Evolutionary conservation across 2,888 invertebrate genomes (phyloP).

Genomic region (Drosophila dives): DNA sequence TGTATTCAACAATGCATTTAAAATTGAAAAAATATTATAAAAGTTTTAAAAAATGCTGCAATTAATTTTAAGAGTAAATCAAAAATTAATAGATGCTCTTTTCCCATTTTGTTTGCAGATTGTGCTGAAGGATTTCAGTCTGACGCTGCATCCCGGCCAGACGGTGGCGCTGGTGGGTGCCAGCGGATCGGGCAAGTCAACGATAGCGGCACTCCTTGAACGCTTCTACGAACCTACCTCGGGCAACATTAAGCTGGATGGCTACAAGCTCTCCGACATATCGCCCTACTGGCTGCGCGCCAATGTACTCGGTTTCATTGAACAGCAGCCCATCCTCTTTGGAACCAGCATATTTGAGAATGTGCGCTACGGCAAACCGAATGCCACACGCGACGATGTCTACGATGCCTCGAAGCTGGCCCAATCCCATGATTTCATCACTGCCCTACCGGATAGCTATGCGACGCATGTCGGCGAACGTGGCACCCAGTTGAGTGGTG

Average conservation of each 20-base stretch:
- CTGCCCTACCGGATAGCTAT: slow-evolving; percentile 92
- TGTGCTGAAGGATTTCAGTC: slow-evolving; percentile 92
- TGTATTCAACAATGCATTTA: neutral
- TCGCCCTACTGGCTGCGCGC: slow-evolving; percentile 93
- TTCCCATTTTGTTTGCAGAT: slow-evolving; percentile 83
- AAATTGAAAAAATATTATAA: neutral
- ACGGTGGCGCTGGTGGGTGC: slow-evolving; percentile 96
- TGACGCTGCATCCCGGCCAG: slow-evolving; percentile 93
- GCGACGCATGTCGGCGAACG: slow-evolving; percentile 95
- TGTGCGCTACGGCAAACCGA: slow-evolving; percentile 94
- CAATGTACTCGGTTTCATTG: slow-evolving; percentile 93
- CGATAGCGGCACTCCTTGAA: slow-evolving; percentile 94
- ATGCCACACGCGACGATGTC: slow-evolving; percentile 89
- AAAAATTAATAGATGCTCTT: neutral
- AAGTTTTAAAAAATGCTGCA: neutral
- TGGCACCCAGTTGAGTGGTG: slow-evolving; percentile 96
- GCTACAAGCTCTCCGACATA: slow-evolving; percentile 82
- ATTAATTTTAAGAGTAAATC: neutral
- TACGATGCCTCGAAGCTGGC: slow-evolving; percentile 92
- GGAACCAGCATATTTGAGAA: slow-evolving; percentile 96
- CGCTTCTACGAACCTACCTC: slow-evolving; percentile 87
- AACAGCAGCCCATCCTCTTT: slow-evolving; percentile 97
- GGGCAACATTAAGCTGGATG: slow-evolving; percentile 84
- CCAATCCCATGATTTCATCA: slow-evolving; percentile 96
- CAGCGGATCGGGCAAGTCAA: slow-evolving; percentile 98